A percentile compares a stretch with the other conserved stretches of the same genome.
Evolutionary conservation across 2,888 invertebrate species (phyloP).

Genomic region (Trichopoda pennipes): DNA sequence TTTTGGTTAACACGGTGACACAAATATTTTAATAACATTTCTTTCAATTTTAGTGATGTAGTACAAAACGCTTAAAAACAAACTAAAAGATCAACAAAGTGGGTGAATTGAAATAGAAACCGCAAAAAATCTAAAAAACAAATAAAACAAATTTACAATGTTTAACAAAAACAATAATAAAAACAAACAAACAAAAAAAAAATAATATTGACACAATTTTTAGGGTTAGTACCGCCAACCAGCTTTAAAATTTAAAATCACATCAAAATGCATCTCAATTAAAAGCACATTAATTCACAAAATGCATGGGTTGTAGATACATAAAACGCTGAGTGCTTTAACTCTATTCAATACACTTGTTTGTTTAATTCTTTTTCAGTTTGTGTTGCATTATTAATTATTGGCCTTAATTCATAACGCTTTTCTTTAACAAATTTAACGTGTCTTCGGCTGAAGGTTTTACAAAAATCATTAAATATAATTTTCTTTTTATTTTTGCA

Average conservation of each 20-base stretch:
- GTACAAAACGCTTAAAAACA: constrained; percentile 38
- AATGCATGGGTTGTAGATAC: constrained; percentile 59
- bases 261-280: constrained; percentile 8
- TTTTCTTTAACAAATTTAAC: constrained; percentile 16
- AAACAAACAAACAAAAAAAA: neutral
- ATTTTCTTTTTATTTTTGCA: constrained; percentile 38
- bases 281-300: constrained; percentile 46
- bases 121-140: constrained; percentile 45
- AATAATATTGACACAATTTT: constrained; percentile 48
- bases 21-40: constrained; percentile 51
- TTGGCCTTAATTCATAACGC: constrained; percentile 47
- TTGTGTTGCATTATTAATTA: constrained; percentile 25
- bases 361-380: neutral
- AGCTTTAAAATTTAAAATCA: constrained; percentile 41
- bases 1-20: constrained; percentile 61
- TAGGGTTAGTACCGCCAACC: constrained; percentile 65
- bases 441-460: neutral
- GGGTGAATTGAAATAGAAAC: constrained; percentile 63
- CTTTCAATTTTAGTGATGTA: constrained; percentile 68
- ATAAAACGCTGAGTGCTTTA: constrained; percentile 15
- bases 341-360: neutral
- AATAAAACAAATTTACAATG: constrained; percentile 2
- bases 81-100: constrained; percentile 41
- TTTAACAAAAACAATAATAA: constrained; percentile 11
- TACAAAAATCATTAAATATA: neutral